Evolutionary conservation across 2,888 invertebrate genomes (phyloP).

Genomic region (Drosophila anceps): DNA sequence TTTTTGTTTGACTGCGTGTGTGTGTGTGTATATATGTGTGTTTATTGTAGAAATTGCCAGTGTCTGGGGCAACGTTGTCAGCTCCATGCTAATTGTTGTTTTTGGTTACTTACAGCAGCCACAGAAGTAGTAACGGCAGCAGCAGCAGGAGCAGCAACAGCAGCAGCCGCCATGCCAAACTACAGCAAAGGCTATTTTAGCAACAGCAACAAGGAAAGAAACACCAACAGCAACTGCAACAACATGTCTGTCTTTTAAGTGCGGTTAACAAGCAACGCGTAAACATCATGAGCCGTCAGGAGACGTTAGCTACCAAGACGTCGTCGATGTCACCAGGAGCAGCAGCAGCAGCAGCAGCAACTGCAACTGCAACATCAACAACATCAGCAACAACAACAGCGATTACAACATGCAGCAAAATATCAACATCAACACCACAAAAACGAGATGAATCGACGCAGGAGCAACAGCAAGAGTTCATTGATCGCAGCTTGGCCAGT

Average conservation of each 20-base stretch:
- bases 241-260: conserved; percentile 54
- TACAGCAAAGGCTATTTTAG: conserved; percentile 7
- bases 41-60: conserved; percentile 65
- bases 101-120: conserved; percentile 39
- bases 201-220: conserved; percentile 11
- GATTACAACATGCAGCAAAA: conserved; percentile 63
- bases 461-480: conserved; percentile 52
- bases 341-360: conserved; percentile 12
- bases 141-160: conserved; percentile 18
- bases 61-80: conserved; percentile 56
- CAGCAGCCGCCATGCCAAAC: conserved; percentile 56
- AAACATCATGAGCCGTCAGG: conserved; percentile 74
- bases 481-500: conserved; percentile 60
- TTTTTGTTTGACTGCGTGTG: conserved; percentile 13
- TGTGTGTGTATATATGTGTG: conserved; percentile 20
- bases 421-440: conserved; percentile 82
- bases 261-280: conserved; percentile 19
- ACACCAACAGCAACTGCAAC: conserved; percentile 27
- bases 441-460: conserved; percentile 59
- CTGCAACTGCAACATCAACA: conserved; percentile 70
- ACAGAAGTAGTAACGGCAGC: conserved; percentile 19
- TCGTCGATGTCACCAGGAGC: conserved; percentile 28
- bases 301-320: conserved; percentile 26
- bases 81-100: conserved; percentile 60
- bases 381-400: conserved; percentile 65